Evolutionary conservation across 2,888 invertebrate species (phyloP), one percentile per base, ranked within the genome.

Genomic region (Oxyteleia sp.): DNA sequence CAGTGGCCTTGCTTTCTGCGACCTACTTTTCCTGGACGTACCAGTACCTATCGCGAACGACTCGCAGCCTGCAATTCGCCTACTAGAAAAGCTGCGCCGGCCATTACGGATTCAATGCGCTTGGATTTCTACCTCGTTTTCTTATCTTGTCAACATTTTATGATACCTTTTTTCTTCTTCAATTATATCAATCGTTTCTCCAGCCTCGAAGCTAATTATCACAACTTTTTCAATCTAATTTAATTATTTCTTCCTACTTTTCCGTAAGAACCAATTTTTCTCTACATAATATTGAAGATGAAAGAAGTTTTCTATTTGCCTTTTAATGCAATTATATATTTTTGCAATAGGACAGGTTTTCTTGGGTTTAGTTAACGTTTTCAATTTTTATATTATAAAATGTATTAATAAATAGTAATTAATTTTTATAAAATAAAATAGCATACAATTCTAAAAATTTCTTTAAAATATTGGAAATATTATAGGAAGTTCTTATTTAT

Each of bases 1-100:
- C 92, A 93, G 92, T 93, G 93, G 92, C 93, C 93, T 93, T 93
- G 92, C 93, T 93, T 93, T 93, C 93, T 93, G 93, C 92, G 93
- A 92, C 93, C 93, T 88, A 93, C 93, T 93, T 93, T 84, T 92
- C 92, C 88, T 90, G 86, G 74, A 61, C 82, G 79, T 82, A 75
- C 84, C 78, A 78, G 81, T 75, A 78, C 75, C 79, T 76, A 71
- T 75, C 75, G 82, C 74, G 71, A 82, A 75, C 59, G 32, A 71
- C 78, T 72, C 55, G 26, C 72, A 74, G 68, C 66, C 72, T 80
- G 76, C 68, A 72, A 79, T 85, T 84, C 82, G 75, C 84, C 72
- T 82, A 49, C 64, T 76, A 55, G 75, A 75, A 83, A 82, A 76
- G 72, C 59, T 43, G 53, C 68, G 43, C 23, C 80, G 20, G 59